Evolutionary conservation across 2,113 vertebrate genomes (phyloP).

Genomic region (Marcusenius ussheri): DNA sequence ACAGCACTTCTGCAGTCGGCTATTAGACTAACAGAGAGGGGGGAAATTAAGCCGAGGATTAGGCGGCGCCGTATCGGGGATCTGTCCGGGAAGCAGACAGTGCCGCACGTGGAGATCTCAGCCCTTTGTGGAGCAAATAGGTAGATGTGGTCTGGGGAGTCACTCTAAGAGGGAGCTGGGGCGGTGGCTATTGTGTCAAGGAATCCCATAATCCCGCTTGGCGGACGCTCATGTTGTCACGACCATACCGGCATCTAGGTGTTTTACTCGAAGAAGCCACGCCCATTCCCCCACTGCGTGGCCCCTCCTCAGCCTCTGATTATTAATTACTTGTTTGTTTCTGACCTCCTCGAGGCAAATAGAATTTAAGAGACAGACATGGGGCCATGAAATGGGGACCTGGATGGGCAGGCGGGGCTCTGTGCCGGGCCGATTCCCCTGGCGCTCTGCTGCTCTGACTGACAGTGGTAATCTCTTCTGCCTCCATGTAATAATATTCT

Average conservation of each 20-base stretch:
- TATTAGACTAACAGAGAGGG: not conserved
- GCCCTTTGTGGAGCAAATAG: not conserved
- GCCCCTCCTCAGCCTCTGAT: not conserved
- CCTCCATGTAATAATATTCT: constrained; percentile 10
- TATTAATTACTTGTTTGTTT: not conserved
- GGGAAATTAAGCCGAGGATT: not conserved
- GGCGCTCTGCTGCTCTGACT: not conserved
- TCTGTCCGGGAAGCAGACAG: not conserved
- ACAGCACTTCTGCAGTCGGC: not conserved
- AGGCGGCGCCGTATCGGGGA: not conserved
- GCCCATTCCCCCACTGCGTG: not conserved
- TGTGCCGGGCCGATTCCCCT: not conserved
- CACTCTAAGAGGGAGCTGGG: not conserved
- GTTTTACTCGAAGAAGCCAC: not conserved
- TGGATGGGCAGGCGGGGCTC: not conserved
- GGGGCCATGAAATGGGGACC: not conserved
- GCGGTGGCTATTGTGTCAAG: not conserved
- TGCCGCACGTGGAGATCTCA: not conserved
- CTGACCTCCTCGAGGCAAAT: not conserved
- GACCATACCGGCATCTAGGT: not conserved
- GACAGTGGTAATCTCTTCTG: constrained; percentile 3
- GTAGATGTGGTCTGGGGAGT: not conserved
- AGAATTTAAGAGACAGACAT: not conserved
- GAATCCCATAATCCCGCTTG: constrained; percentile 10
- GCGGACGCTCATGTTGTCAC: not conserved